Evolutionary conservation across 1,140 invertebrate genomes (phyloP).

Genomic region (Drosophila seguyi): DNA sequence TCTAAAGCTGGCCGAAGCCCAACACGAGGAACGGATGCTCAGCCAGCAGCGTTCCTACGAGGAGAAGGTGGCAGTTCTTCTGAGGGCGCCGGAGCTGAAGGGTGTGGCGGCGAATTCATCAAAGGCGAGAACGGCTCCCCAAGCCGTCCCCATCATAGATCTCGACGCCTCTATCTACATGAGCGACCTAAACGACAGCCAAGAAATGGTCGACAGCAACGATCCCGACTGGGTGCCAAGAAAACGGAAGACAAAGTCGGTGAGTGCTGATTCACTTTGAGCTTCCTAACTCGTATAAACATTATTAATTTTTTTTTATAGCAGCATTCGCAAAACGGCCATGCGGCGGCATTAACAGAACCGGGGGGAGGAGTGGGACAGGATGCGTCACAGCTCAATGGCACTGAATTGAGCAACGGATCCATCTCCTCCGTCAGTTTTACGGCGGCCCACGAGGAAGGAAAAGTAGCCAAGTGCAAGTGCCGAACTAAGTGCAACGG

Average conservation of each 20-base stretch:
- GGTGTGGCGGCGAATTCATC: not conserved
- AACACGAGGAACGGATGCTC: conserved; percentile 70
- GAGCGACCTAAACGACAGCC: not conserved
- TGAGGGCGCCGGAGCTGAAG: conserved; percentile 80
- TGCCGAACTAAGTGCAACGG: conserved; percentile 61
- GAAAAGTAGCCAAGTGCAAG: conserved; percentile 29
- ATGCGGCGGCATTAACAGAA: not conserved
- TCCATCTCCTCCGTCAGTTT: conserved; percentile 16
- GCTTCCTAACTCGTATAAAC: not conserved
- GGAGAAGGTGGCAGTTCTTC: conserved; percentile 85
- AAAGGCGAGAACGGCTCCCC: not conserved
- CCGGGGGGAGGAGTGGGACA: not conserved
- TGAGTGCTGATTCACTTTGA: not conserved
- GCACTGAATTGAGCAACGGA: conserved; percentile 14
- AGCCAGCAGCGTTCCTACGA: conserved; percentile 85
- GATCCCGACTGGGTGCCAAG: conserved; percentile 89
- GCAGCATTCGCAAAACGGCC: not conserved
- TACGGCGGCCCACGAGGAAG: conserved; percentile 10
- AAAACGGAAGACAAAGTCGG: not conserved
- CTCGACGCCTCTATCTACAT: not conserved
- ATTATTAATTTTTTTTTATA: not conserved
- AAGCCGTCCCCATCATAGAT: not conserved
- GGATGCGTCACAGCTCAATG: not conserved
- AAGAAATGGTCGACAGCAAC: conserved; percentile 70
- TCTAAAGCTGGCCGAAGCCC: conserved; percentile 44